Evolutionary conservation across 2,113 vertebrate species (phyloP).

Genomic region (Chrysemys picta): DNA sequence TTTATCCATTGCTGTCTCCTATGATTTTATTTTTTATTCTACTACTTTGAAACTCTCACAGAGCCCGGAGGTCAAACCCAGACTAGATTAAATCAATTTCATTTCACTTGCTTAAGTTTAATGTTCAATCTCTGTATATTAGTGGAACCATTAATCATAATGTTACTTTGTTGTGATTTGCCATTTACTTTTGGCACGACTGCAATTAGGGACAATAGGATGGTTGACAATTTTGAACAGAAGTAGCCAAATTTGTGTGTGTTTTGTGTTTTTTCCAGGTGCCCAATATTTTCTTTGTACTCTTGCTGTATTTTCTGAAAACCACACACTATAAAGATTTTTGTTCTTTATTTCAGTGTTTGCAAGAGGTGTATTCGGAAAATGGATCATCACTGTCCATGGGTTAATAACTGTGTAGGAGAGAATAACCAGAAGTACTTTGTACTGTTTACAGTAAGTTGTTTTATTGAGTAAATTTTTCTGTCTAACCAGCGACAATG

Average conservation of each 20-base stretch:
- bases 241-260: background rate
- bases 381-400: constrained; percentile 99
- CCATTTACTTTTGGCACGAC: background rate
- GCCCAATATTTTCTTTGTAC: background rate
- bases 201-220: background rate
- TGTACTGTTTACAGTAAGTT: constrained; percentile 98
- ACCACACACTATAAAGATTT: background rate
- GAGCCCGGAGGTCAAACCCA: background rate
- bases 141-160: background rate
- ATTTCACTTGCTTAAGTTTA: background rate
- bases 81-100: background rate
- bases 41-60: background rate
- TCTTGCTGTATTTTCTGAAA: background rate
- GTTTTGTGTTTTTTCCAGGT: background rate
- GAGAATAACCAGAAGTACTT: constrained; percentile 99
- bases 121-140: background rate
- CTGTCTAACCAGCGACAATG: background rate
- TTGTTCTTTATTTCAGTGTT: constrained; percentile 81
- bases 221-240: background rate
- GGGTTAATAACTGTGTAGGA: constrained; percentile 99
- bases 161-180: background rate
- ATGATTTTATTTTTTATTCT: background rate
- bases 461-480: background rate
- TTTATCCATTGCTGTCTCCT: background rate
- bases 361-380: constrained; percentile 99